Evolutionary conservation across 2,888 invertebrate genomes (phyloP).

Genomic region (Ophion obscuratus): DNA sequence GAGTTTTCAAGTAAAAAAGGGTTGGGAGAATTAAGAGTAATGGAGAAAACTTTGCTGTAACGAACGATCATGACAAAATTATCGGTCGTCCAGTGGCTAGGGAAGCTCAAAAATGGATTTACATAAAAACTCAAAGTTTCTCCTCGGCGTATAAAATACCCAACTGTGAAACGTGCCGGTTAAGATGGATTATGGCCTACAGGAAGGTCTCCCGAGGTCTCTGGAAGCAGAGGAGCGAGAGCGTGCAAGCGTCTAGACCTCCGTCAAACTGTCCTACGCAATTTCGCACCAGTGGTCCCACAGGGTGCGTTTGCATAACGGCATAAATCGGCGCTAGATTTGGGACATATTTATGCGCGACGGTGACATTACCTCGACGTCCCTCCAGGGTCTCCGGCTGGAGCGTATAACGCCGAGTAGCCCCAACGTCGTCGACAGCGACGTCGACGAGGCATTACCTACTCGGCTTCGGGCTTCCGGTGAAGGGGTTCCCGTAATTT

Average conservation of each 20-base stretch:
- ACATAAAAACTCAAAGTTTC: neutral
- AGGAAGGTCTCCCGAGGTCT: slow-evolving; percentile 52
- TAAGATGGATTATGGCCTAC: slow-evolving; percentile 59
- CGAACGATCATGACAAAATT: neutral
- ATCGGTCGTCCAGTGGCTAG: neutral
- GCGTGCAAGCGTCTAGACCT: slow-evolving; percentile 59
- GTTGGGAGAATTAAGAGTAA: neutral
- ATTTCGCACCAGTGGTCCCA: slow-evolving; percentile 63
- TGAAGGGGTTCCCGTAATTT: slow-evolving; percentile 66
- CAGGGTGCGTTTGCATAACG: slow-evolving; percentile 70
- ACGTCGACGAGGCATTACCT: slow-evolving; percentile 66
- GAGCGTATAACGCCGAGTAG: slow-evolving; percentile 10
- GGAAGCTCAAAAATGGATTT: neutral
- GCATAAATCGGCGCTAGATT: slow-evolving; percentile 71
- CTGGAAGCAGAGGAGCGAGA: slow-evolving; percentile 28
- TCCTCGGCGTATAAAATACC: slow-evolving; percentile 28
- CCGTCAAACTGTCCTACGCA: slow-evolving; percentile 66
- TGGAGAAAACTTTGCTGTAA: neutral
- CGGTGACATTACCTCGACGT: slow-evolving; percentile 70
- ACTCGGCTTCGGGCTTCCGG: slow-evolving; percentile 62
- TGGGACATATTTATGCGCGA: slow-evolving; percentile 72
- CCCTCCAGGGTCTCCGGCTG: slow-evolving; percentile 58
- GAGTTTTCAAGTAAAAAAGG: neutral
- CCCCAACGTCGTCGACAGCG: slow-evolving; percentile 48
- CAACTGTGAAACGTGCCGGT: slow-evolving; percentile 31